Conservation (phyloP, 1,140 invertebrate species). For the Nasonia longicornis region DNA sequence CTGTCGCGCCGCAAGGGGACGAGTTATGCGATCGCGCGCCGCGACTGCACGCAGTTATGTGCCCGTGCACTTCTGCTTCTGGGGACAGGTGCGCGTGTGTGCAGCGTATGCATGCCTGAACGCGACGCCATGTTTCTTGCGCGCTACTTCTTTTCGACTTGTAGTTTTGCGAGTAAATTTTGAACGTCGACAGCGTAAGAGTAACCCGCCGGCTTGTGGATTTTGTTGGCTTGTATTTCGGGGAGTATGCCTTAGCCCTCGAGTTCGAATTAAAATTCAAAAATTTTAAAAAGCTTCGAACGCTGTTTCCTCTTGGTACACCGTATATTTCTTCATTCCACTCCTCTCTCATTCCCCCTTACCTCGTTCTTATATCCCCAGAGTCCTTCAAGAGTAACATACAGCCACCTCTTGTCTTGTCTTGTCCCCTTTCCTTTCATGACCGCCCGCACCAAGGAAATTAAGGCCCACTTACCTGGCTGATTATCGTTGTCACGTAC, state of each 20-base stretch:
- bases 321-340: too few species aligned
- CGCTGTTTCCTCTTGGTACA: too few species aligned
- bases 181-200: conserved; percentile 42
- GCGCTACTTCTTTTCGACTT: neutral
- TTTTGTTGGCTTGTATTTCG: neutral
- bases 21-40: neutral
- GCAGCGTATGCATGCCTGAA: neutral
- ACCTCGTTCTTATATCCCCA: too few species aligned
- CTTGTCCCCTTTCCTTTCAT: conserved; percentile 50
- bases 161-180: conserved; percentile 11
- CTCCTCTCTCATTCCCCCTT: too few species aligned
- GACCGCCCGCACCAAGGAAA: conserved; percentile 62
- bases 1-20: conserved; percentile 16
- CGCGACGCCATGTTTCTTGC: neutral
- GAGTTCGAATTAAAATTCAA: too few species aligned
- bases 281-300: too few species aligned
- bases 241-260: conserved; percentile 53
- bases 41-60: neutral
- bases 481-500: conserved; percentile 66
- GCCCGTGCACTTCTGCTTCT: neutral
- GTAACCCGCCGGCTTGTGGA: neutral
- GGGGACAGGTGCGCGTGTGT: neutral
- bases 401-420: conserved; percentile 10
- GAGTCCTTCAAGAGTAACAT: too few species aligned
- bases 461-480: conserved; percentile 65